These are phyloP conservation scores for Scylla paramamosain DNA, from an alignment of 1,140 invertebrate species.

Conservation along the genomic window DNA sequence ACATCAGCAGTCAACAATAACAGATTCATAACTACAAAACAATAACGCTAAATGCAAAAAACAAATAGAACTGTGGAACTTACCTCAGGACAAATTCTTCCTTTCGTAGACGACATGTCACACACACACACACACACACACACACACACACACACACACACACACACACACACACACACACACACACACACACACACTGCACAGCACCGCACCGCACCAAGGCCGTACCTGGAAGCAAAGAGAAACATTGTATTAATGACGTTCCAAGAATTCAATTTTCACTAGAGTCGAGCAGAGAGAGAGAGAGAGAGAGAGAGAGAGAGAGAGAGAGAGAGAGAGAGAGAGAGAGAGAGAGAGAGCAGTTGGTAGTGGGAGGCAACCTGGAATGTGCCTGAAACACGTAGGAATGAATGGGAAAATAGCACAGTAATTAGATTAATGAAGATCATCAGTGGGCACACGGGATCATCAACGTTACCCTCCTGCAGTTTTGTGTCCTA, in stretches of 20 bases:
- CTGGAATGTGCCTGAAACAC: not conserved
- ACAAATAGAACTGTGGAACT: not conserved
- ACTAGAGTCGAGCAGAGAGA: not conserved
- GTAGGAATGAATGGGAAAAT: not conserved
- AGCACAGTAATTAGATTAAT: slow-evolving; percentile 21
- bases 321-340: slow-evolving; percentile 28
- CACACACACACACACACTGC: not conserved
- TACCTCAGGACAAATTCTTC: not conserved
- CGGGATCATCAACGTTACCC: not conserved
- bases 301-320: slow-evolving; percentile 34
- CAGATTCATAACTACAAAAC: not conserved
- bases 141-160: slow-evolving; percentile 11
- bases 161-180: slow-evolving; percentile 20
- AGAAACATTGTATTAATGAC: slow-evolving; percentile 24
- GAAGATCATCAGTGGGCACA: not conserved
- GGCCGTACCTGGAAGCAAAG: not conserved
- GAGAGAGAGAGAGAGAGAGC: slow-evolving; percentile 28
- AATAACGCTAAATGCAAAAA: not conserved
- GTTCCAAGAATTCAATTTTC: not conserved
- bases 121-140: slow-evolving; percentile 20
- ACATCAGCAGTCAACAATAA: not conserved
- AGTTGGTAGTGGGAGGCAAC: not conserved
- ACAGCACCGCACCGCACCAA: not conserved
- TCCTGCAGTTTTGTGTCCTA: not conserved
- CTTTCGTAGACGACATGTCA: not conserved